Conservation (phyloP, 2,888 invertebrate species). For the Lasioglossum leucozonium region DNA sequence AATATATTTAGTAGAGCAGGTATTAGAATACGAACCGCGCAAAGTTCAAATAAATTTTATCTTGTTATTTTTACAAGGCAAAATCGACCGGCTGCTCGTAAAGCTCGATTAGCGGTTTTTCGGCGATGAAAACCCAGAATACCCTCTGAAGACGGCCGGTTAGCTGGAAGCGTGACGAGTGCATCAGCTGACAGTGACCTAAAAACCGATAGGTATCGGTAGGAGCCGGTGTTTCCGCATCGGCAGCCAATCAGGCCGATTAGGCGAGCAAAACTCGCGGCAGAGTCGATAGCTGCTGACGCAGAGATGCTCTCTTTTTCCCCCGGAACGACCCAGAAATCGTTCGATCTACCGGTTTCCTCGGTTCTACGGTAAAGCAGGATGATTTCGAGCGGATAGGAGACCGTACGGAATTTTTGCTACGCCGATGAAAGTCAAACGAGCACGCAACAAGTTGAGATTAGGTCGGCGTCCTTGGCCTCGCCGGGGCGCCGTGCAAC, state of each 20-base stretch:
- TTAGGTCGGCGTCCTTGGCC: constrained; percentile 50
- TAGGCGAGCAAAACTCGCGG: constrained; percentile 43
- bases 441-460: constrained; percentile 39
- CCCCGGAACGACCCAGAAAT: constrained; percentile 7
- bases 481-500: background rate
- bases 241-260: constrained; percentile 50
- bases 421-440: background rate
- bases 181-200: constrained; percentile 53
- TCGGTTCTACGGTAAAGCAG: background rate
- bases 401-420: background rate
- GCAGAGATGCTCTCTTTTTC: background rate
- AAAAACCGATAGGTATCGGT: constrained; percentile 42
- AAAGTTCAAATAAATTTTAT: too few relatives aligned
- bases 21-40: too few relatives aligned
- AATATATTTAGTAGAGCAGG: too few relatives aligned
- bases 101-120: background rate
- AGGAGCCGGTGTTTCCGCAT: constrained; percentile 50
- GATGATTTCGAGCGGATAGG: background rate
- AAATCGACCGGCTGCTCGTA: too few relatives aligned
- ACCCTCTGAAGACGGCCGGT: background rate
- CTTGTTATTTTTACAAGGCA: too few relatives aligned
- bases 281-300: constrained; percentile 19
- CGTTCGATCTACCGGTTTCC: background rate
- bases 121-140: background rate
- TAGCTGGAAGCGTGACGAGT: constrained; percentile 22